phyloP scores from a whole-genome alignment of 2,888 invertebrate species.

The Phengaris alcon region DNA sequence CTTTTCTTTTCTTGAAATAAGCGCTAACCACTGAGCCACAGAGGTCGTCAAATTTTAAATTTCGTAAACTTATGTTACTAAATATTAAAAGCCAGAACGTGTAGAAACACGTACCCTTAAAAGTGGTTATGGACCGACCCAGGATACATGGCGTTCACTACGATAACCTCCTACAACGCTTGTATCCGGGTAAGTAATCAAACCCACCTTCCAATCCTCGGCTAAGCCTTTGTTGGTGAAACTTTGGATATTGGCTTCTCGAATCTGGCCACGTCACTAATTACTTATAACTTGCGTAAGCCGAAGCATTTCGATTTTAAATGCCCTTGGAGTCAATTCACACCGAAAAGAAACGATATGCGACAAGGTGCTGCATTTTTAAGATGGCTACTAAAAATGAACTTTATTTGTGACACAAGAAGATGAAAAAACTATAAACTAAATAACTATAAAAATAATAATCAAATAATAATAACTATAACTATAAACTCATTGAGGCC shows the following conservation, averaged over 20 bases:
- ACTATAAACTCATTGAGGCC: no score
- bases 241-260: constrained; percentile 24
- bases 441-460: no score
- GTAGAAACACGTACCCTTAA: neutral
- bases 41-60: no score
- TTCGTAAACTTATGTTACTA: neutral
- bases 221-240: constrained; percentile 17
- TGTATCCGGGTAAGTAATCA: neutral
- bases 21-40: no score
- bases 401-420: no score
- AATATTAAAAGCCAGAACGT: neutral
- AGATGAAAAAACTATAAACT: no score
- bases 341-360: no score
- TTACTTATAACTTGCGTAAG: constrained; percentile 46
- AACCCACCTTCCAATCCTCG: constrained; percentile 3
- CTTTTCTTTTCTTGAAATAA: no score
- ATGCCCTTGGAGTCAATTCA: constrained; percentile 43
- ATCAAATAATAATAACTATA: no score
- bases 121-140: neutral
- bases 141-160: neutral
- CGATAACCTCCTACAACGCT: neutral
- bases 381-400: no score
- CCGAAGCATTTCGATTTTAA: constrained; percentile 54
- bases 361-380: no score
- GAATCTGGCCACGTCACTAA: constrained; percentile 43